These are phyloP conservation scores for Pogona vitticeps DNA, from an alignment of 2,113 vertebrate species.

Conservation along the genomic window DNA sequence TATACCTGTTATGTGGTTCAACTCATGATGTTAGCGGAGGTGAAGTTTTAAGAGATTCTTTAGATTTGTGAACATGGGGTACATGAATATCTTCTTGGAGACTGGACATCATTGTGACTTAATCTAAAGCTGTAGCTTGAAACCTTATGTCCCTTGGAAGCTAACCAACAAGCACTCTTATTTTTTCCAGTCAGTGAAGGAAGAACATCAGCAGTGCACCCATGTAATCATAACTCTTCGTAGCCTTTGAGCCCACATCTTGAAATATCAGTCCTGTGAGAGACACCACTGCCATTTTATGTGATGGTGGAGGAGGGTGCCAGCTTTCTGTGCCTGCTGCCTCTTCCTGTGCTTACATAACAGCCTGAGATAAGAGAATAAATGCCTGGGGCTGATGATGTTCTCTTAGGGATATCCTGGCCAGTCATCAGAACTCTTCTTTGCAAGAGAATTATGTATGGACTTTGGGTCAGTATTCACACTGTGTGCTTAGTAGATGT, in stretches of 20 bases:
- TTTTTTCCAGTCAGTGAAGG: neutral
- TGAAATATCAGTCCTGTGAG: neutral
- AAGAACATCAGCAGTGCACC: no score
- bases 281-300: neutral
- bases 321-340: neutral
- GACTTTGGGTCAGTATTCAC: constrained; percentile 6
- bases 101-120: neutral
- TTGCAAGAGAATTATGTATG: neutral
- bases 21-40: neutral
- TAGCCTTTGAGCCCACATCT: neutral
- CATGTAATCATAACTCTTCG: no score
- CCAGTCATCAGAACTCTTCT: neutral
- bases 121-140: neutral
- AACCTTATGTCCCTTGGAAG: neutral
- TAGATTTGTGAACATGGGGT: neutral
- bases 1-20: neutral
- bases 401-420: neutral
- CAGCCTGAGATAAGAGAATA: neutral
- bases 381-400: constrained; percentile 1
- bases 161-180: neutral
- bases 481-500: neutral
- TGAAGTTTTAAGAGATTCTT: neutral
- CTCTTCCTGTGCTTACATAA: constrained; percentile 11
- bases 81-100: neutral
- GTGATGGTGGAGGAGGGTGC: neutral